Evolutionary conservation across 2,113 vertebrate genomes (phyloP), one percentile per base, ranked within the genome.

Genomic region (Plecotus auritus): DNA sequence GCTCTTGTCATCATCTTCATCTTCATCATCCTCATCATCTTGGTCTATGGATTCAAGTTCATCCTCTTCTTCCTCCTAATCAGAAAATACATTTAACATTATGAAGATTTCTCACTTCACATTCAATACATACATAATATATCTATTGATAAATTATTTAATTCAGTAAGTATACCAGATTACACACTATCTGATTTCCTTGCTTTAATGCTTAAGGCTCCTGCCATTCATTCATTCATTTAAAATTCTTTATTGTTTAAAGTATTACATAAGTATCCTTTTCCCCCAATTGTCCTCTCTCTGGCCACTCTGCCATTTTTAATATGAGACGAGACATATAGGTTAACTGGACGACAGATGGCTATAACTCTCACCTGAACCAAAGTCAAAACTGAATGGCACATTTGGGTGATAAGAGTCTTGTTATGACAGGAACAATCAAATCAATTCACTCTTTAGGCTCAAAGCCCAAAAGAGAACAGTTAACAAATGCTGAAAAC

Each of bases 11-110:
- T 91, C 74, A 26, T 97, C 96, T 32, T 98, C 98, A 51, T 95
- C 98, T 61, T 99, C 98, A 20, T 99, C 98, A 81, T 98, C 98
- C 40, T 99, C 98, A 47, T 98, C 98, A 0, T 97, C 98, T 82
- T 98, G 98, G 93, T 98, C 98, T 96, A 97, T 98, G 9, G 98
- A 98, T 91, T 98, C 98, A 67, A 97, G 97, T 59, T 99, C 98
- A 89, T 99, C 98, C 74, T 99, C 99, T 97, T 99, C 99, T 96
- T 99, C 98, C 95, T 98, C 96, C 99, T 99, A 97, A 88, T 96
- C 82, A 26, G 40, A 93, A 91, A 85, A 93, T 23, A 77, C 47
- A 80, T 74, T 89, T 80, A 91, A 56, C 30, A 66, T 26, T 80
- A 69, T 32, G 18, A 85, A 73, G 37, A 80, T 59, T 90, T 73